Evolutionary conservation across 1,140 invertebrate genomes (phyloP), one percentile per base, ranked within the genome.

Genomic region (Carcinoscorpius rotundicauda): DNA sequence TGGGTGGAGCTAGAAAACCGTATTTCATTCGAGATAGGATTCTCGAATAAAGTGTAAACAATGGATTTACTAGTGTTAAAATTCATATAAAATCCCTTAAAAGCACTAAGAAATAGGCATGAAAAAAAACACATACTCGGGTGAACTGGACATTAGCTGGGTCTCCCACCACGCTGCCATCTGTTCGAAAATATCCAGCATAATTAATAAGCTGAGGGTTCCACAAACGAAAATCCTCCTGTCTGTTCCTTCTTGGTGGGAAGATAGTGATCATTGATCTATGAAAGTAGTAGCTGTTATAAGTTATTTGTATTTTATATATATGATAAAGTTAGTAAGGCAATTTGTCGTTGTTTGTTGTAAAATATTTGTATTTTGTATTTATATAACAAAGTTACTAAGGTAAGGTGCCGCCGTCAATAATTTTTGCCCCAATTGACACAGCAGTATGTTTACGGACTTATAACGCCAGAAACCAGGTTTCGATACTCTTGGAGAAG

Each of bases 181-280:
- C 75, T 5, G 71, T 67, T 51, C 75, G 64, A 64, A 66, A 68
- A 73, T 94, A 96, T 3, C 92, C 92, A 3, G 93, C 93, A 73
- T 94, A 96, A 58, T 83, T 82, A 62, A 96, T 86, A 9, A 96
- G 77, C 75, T 93, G 91, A 51, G 81, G 79, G 78, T 96, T 96
- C 93, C 93, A 96, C 64, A 96, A 86, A 59, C 89, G 83, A 75
- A 86, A 95, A 78, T 96, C 93, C 67, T 91, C 88, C 55, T 68
- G 64, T 72, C 91, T 88, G 4, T 87, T 91, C 6, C 72, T 77
- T 63, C 91, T 81, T 78, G 91, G 89, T 6, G 90, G 90, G 78
- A 97, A 96, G 69, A 97, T 83, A 4, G 92, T 95, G 65, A 96
- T 95, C 4, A 91, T 91, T 6, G 93, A 95, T 78, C 92, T 94